Evolutionary conservation across 2,113 vertebrate genomes (phyloP), one percentile per base, ranked within the genome.

Genomic region (Engraulis encrasicolus): DNA sequence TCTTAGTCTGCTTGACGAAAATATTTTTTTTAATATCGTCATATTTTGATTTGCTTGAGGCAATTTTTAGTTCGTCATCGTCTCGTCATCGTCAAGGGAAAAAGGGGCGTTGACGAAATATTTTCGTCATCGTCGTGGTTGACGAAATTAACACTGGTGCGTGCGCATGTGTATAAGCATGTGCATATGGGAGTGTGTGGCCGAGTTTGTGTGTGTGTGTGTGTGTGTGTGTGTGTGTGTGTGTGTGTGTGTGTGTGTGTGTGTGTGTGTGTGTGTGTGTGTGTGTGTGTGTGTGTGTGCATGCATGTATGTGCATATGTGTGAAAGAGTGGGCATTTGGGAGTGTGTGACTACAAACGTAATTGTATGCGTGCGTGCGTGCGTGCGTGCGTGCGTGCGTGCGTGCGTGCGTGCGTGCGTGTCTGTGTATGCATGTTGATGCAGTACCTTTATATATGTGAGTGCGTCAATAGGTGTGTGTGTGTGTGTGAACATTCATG

Each of bases 311-410:
- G 54, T 20, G 19, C 2, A 1, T 58, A 4, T 20, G 1, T 23
- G 20, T 20, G 54, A n/a, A n/a, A n/a, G n/a, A n/a, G n/a, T n/a
- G n/a, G n/a, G n/a, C n/a, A n/a, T n/a, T n/a, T 20, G 18, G 3
- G 6, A n/a, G 54, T 58, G 54, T 54, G 54, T 58, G 54, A n/a
- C n/a, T n/a, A n/a, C n/a, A n/a, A n/a, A n/a, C n/a, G n/a, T n/a
- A n/a, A n/a, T 45, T 58, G 6, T 20, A 5, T 23, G 20, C 6
- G 54, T 20, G 18, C 6, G 6, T 58, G 54, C 23, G 54, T 54
- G 54, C 23, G 54, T 45, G 27, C 34, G 61, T 71, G 27, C 34
- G 11, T 71, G 23, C 1, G 27, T 23, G 92, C 91, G 61, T 31
- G 27, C 27, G 6, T 34, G 6, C 14, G 27, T 71, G 61, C 34